Evolutionary conservation across 1,140 invertebrate genomes (phyloP), one percentile per base, ranked within the genome.

Genomic region (Augochlora pura): DNA sequence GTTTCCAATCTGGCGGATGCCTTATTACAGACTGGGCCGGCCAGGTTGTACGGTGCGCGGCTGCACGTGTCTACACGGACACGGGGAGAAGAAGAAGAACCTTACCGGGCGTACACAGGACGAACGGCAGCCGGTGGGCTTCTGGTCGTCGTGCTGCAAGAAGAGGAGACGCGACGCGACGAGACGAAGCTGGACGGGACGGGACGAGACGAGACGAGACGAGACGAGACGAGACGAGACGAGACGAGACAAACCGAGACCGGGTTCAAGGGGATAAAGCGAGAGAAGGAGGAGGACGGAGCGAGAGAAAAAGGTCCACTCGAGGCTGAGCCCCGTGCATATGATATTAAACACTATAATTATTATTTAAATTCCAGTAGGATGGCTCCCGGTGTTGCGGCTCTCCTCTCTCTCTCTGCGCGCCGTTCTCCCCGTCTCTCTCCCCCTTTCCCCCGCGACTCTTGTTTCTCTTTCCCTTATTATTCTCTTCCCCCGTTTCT

Each of bases 281-380:
- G 12, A 46, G 42, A 46, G 42, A 14, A 46, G 25, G 32, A 60
- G 18, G 68, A 70, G 67, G 62, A 42, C 7, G 16, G 73, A 59
- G 67, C 39, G 54, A 72, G 39, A 57, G 27, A n/a, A n/a, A 81
- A 38, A 57, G n/a, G 39, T 39, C 57, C 38, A 62, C 67, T 77
- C 49, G 63, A 86, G 62, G 77, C 77, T 77, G 80, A 85, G 86
- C 77, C 82, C 77, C 87, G 86, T 81, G 90, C 87, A 87, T 92
- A 92, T 92, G 90, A 92, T 92, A 93, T 93, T 93, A 93, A 93
- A 93, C 90, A 93, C 91, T 93, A 93, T 93, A 93, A 93, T 92
- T 92, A 93, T 93, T 93, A 93, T 93, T 93, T 92, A 93, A 93
- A 93, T 93, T 93, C 91, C 91, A 92, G 91, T 91, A 92, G 90